Evolutionary conservation across 2,888 invertebrate species (phyloP).

Genomic region (Eilema depressum): DNA sequence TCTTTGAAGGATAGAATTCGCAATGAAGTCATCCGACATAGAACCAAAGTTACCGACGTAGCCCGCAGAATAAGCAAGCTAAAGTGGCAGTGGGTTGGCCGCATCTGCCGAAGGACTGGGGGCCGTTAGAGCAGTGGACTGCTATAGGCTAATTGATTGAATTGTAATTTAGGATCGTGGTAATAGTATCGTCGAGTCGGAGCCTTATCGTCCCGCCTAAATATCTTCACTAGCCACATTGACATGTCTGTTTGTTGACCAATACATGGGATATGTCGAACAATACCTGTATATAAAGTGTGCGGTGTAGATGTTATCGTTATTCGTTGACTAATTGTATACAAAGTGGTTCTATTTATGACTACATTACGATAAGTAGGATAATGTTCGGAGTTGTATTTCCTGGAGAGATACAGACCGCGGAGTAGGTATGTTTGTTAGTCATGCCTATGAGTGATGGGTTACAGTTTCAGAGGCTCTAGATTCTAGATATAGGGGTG

Average conservation of each 20-base stretch:
- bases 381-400: conserved; percentile 14
- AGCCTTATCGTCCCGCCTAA: not conserved
- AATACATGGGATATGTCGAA: not conserved
- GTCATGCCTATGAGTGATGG: conserved; percentile 4
- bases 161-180: too few species aligned
- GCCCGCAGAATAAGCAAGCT: too few species aligned
- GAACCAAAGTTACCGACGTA: too few species aligned
- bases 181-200: not conserved
- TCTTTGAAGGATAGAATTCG: too few species aligned
- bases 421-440: conserved; percentile 14
- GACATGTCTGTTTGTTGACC: not conserved
- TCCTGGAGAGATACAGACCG: conserved; percentile 30
- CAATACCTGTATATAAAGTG: conserved; percentile 1
- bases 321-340: conserved; percentile 39
- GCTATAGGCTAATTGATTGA: too few species aligned
- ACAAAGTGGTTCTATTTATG: conserved; percentile 24
- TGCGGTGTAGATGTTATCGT: conserved; percentile 35
- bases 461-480: not conserved
- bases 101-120: too few species aligned
- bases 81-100: too few species aligned
- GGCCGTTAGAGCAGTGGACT: too few species aligned
- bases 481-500: too few species aligned
- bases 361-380: conserved; percentile 21
- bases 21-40: too few species aligned
- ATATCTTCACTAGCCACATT: not conserved